Evolutionary conservation across 2,797 vertebrate species (phyloP).

Genomic region (Cheirogaleus major): DNA sequence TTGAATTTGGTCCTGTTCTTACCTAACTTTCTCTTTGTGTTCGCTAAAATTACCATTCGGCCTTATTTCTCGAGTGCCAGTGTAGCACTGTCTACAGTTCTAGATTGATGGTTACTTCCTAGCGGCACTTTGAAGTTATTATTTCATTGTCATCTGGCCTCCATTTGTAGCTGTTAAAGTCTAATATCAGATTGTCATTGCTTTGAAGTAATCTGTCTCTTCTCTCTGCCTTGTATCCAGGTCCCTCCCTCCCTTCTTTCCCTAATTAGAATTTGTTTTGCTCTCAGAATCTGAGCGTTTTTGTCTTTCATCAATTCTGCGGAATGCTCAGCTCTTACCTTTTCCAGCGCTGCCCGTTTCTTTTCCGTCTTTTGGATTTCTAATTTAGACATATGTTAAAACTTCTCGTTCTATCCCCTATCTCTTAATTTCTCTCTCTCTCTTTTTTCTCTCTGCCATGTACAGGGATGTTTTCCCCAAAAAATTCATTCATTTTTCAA

Average conservation of each 20-base stretch:
- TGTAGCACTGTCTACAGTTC: neutral
- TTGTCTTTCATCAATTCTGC: neutral
- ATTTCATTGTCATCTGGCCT: constrained; percentile 33
- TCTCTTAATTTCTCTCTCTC: neutral
- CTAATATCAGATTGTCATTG: neutral
- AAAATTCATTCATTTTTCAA: neutral
- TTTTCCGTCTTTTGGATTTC: neutral
- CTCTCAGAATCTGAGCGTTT: neutral
- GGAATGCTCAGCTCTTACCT: neutral
- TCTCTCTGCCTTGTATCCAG: neutral
- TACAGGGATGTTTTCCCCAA: neutral
- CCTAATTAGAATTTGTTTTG: neutral
- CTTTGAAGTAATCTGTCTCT: constrained; percentile 13
- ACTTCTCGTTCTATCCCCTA: neutral
- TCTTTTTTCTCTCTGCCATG: neutral
- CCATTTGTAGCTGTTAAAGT: neutral
- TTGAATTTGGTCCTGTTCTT: neutral
- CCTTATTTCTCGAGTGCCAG: neutral
- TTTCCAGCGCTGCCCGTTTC: neutral
- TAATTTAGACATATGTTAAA: neutral
- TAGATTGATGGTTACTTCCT: neutral
- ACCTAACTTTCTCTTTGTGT: neutral
- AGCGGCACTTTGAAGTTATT: neutral
- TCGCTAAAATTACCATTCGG: neutral
- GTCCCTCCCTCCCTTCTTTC: neutral